These are phyloP conservation scores for Lethrus apterus DNA, from an alignment of 1,140 invertebrate species.

Conservation along the genomic window DNA sequence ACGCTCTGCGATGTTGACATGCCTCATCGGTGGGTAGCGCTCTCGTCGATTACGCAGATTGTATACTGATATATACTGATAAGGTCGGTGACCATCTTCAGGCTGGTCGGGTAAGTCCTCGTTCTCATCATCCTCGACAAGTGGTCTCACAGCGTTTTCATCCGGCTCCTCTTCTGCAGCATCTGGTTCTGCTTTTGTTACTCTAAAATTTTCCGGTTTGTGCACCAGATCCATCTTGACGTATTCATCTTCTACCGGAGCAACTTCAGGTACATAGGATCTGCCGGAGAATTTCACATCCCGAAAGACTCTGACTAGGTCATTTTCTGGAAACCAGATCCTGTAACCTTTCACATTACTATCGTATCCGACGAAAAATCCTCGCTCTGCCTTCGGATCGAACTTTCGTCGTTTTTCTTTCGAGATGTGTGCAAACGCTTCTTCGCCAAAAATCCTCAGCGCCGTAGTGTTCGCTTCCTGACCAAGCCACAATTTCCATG, in stretches of 20 bases:
- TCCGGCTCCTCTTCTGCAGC: too few species aligned
- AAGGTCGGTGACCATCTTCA: too few species aligned
- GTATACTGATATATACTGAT: neutral
- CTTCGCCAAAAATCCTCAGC: constrained; percentile 32
- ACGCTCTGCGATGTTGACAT: constrained; percentile 3
- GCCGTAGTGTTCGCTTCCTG: too few species aligned
- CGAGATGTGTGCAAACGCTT: constrained; percentile 19
- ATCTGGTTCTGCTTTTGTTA: too few species aligned
- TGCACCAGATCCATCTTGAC: too few species aligned
- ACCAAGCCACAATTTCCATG: too few species aligned
- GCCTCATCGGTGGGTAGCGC: constrained; percentile 11
- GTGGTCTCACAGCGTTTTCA: too few species aligned
- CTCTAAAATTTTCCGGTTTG: too few species aligned
- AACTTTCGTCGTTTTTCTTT: constrained; percentile 32
- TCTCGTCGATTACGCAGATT: neutral
- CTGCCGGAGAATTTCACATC: constrained; percentile 18
- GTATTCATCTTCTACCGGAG: constrained; percentile 6
- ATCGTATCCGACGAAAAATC: constrained; percentile 31
- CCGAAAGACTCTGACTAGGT: constrained; percentile 5
- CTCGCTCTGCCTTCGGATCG: constrained; percentile 30
- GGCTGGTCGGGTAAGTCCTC: too few species aligned
- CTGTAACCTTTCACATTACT: constrained; percentile 28
- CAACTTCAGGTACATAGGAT: too few species aligned
- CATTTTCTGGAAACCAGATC: too few species aligned
- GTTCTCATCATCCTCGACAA: too few species aligned